A percentile compares a stretch with the other conserved stretches of the same genome.
Evolutionary conservation across 2,113 vertebrate species (phyloP).

Genomic region (Brevimyrus niger): DNA sequence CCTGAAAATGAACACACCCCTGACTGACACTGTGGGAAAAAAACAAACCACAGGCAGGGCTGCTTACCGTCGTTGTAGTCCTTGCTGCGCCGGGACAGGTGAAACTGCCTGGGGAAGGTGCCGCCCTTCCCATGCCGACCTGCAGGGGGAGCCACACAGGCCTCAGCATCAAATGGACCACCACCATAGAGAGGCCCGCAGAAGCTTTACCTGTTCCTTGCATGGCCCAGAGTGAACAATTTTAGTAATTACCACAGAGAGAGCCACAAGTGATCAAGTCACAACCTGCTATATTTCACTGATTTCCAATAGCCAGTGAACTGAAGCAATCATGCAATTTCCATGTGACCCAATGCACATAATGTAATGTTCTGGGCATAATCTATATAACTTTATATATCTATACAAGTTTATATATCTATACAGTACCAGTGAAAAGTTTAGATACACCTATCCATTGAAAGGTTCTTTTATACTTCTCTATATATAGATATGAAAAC

Average conservation of each 20-base stretch:
- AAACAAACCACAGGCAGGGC: neutral
- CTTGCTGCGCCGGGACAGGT: conserved; percentile 75
- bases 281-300: neutral
- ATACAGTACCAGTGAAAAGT: neutral
- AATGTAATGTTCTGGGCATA: neutral
- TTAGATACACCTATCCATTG: neutral
- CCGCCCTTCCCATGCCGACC: conserved; percentile 78
- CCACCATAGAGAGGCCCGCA: neutral
- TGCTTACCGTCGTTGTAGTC: conserved; percentile 81
- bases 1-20: neutral
- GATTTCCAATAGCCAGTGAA: neutral
- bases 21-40: neutral
- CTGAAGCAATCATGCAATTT: neutral
- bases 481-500: neutral
- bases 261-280: neutral
- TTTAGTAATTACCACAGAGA: neutral
- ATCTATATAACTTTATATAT: neutral
- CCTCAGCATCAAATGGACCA: neutral
- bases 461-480: neutral
- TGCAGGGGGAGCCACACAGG: conserved; percentile 42
- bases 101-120: conserved; percentile 81
- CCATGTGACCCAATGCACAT: neutral
- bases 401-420: neutral
- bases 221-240: neutral
- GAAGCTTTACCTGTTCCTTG: neutral